phyloP scores from a whole-genome alignment of 2,797 vertebrate species.

The Danio kyathit region DNA sequence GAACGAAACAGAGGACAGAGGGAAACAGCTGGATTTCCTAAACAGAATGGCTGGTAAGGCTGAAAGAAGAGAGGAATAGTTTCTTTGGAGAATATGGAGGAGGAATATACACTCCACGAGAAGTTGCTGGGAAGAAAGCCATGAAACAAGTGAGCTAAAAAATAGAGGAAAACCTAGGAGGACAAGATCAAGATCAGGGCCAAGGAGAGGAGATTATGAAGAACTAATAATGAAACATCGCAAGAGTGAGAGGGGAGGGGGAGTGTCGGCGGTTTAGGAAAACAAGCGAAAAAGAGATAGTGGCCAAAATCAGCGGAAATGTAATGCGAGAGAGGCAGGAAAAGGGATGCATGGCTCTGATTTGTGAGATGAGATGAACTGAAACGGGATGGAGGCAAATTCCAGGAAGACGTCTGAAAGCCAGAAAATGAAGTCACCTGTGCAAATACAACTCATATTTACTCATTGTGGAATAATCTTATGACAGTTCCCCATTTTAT shows the following conservation, averaged over 20 bases:
- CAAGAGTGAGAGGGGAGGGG: conserved; percentile 38
- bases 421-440: conserved; percentile 64
- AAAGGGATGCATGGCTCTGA: conserved; percentile 67
- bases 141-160: conserved; percentile 62
- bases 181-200: conserved; percentile 63
- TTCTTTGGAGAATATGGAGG: conserved; percentile 81
- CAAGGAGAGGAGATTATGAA: conserved; percentile 80
- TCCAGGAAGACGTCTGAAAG: conserved; percentile 54
- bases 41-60: conserved; percentile 66
- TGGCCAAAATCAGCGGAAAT: conserved; percentile 65
- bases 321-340: conserved; percentile 57
- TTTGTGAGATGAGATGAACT: conserved; percentile 64
- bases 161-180: conserved; percentile 49
- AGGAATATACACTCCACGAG: conserved; percentile 75
- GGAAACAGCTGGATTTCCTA: conserved; percentile 90
- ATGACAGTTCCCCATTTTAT: conserved; percentile 54
- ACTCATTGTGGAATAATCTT: conserved; percentile 57
- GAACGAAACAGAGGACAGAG: conserved; percentile 73
- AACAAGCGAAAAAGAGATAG: conserved; percentile 80
- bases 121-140: conserved; percentile 75
- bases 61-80: conserved; percentile 63
- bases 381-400: conserved; percentile 57
- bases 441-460: conserved; percentile 64
- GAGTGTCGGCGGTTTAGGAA: conserved; percentile 78
- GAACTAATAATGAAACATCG: conserved; percentile 83